These are phyloP conservation scores for Hormiphora californensis DNA, from an alignment of 37 sponge, comb jelly and placozoan genomes.

Conservation along the genomic window DNA sequence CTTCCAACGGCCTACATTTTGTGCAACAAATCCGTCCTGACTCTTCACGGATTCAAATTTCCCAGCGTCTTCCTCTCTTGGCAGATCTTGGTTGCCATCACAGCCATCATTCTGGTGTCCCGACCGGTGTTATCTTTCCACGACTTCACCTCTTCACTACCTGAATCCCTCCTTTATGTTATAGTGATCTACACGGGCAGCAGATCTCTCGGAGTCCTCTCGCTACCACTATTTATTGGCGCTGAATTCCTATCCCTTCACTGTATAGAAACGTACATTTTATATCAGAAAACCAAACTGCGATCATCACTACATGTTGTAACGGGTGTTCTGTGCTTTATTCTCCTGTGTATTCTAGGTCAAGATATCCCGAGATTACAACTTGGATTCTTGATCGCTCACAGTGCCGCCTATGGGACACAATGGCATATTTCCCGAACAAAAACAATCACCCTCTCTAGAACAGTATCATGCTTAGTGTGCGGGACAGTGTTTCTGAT, in stretches of 20 bases:
- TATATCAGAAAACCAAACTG: neutral
- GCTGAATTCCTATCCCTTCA: neutral
- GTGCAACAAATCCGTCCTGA: slow-evolving; percentile 37
- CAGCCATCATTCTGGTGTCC: neutral
- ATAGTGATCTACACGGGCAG: neutral
- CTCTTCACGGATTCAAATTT: slow-evolving; percentile 25
- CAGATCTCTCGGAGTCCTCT: neutral
- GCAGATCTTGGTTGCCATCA: slow-evolving; percentile 2
- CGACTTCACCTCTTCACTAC: neutral
- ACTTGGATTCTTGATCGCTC: too few species aligned
- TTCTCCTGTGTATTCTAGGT: neutral
- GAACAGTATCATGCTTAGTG: neutral
- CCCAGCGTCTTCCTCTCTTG: slow-evolving; percentile 41
- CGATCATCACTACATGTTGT: too few species aligned
- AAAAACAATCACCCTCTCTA: neutral
- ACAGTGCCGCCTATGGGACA: neutral
- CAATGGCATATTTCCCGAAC: neutral
- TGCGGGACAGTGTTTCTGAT: neutral
- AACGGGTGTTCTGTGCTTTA: neutral
- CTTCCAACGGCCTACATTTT: slow-evolving; percentile 9
- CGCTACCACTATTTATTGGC: neutral
- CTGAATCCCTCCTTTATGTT: neutral
- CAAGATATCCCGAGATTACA: too few species aligned
- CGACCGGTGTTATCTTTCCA: too few species aligned
- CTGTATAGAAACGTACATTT: neutral